These are phyloP conservation scores for Pleuronectes platessa DNA, from an alignment of 2,113 vertebrate genomes.

Conservation along the genomic window DNA sequence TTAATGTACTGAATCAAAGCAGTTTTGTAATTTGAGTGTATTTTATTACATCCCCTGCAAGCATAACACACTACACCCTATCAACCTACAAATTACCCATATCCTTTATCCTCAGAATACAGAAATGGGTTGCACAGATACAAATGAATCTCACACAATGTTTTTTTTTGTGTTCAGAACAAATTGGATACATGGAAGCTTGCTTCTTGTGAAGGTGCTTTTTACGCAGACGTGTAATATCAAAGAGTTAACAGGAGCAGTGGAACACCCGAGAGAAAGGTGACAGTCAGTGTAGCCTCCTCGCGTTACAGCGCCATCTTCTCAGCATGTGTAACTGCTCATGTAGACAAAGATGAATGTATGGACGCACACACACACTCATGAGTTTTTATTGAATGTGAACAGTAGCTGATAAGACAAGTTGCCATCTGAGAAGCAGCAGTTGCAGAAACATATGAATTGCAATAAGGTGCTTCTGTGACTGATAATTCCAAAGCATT, in stretches of 20 bases:
- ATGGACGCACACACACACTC: constrained; percentile 2
- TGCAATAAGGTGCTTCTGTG: constrained; percentile 17
- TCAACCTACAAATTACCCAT: constrained; percentile 8
- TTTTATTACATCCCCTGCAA: background rate
- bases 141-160: background rate
- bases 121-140: constrained; percentile 15
- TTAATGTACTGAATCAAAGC: background rate
- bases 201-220: background rate
- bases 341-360: constrained; percentile 40
- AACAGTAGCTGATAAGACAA: background rate
- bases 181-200: constrained; percentile 39
- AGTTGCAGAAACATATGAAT: constrained; percentile 9
- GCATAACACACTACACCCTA: background rate
- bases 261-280: constrained; percentile 24
- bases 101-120: background rate
- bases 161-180: constrained; percentile 14
- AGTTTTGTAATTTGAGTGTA: background rate
- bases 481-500: constrained; percentile 6
- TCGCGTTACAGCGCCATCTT: constrained; percentile 58
- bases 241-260: constrained; percentile 27
- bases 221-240: constrained; percentile 39
- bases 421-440: constrained; percentile 19
- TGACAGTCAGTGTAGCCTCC: constrained; percentile 16
- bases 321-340: constrained; percentile 28
- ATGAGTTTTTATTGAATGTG: background rate